Evolutionary conservation across 1,140 invertebrate genomes (phyloP), one percentile per base, ranked within the genome.

Genomic region (Lethocerus indicus): DNA sequence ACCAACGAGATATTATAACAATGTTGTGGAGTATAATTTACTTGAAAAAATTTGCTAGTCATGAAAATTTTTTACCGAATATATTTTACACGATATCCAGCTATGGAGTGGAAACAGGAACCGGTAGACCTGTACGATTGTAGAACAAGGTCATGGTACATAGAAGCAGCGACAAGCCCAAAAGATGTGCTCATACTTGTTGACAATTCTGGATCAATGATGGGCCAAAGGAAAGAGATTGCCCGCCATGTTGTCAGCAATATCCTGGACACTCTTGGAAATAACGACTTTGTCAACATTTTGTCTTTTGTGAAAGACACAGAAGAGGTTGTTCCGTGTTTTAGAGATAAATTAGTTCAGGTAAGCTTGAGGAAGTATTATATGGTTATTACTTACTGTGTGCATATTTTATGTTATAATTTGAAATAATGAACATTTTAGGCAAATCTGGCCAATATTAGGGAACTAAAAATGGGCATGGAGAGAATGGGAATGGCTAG

Each of bases 281-380:
- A 95, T 64, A 95, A 99, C 67, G 96, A 99, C 67, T 97, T 90
- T 69, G 93, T 98, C 54, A 96, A 96, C 65, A 84, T 99, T 48
- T 83, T 95, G 62, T 82, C 79, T 36, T 90, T 90, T 69, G 78
- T 78, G 49, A 79, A 87, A 49, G 69, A 72, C 39, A 83, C 83
- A 1, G 73, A 75, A 55, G 74, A 81, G 63, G 73, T 90, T 24
- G 83, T 91, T 28, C 74, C 75, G n/a, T 96, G 91, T 66, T 95
- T 93, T 69, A 74, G 74, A 59, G 78, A 86, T 53, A 80, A 78
- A 37, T 68, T 96, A 20, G 89, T 96, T 45, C 77, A 83, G 70
- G 83, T 84, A 68, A 61, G 59, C 52, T 46, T 44, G 5, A 1
- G 23, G 20, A 36, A 36, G 20, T 16, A 18, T 23, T 41, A 41